phyloP scores from a whole-genome alignment of 2,797 vertebrate species.

The Manis javanica region DNA sequence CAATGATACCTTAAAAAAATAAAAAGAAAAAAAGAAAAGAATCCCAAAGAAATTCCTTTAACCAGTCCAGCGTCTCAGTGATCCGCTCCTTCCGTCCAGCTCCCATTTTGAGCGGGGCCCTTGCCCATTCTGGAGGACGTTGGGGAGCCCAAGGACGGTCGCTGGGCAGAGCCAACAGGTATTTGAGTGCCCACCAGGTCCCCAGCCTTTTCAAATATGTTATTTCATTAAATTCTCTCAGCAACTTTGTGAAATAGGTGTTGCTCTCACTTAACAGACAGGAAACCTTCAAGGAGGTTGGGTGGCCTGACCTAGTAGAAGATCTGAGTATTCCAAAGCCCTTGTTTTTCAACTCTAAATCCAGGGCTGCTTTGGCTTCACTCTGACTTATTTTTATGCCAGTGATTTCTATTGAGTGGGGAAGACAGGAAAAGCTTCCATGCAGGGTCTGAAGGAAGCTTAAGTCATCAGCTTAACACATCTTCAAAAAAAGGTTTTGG shows the following conservation, averaged over 20 bases:
- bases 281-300: background rate
- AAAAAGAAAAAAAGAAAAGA: background rate
- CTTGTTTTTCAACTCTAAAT: background rate
- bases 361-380: background rate
- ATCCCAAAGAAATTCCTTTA: background rate
- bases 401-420: background rate
- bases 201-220: background rate
- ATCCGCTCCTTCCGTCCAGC: background rate
- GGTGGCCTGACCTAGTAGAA: background rate
- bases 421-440: background rate
- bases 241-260: background rate
- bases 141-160: background rate
- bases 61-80: background rate
- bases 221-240: background rate
- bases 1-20: too few species aligned
- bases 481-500: background rate
- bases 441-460: background rate
- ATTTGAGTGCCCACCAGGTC: background rate
- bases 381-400: background rate
- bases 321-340: background rate
- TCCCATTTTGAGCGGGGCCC: background rate
- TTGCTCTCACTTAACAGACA: background rate
- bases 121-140: background rate
- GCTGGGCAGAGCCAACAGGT: background rate
- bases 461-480: background rate